These are phyloP conservation scores for Papilio polytes DNA, from an alignment of 1,140 invertebrate species.

Conservation along the genomic window DNA sequence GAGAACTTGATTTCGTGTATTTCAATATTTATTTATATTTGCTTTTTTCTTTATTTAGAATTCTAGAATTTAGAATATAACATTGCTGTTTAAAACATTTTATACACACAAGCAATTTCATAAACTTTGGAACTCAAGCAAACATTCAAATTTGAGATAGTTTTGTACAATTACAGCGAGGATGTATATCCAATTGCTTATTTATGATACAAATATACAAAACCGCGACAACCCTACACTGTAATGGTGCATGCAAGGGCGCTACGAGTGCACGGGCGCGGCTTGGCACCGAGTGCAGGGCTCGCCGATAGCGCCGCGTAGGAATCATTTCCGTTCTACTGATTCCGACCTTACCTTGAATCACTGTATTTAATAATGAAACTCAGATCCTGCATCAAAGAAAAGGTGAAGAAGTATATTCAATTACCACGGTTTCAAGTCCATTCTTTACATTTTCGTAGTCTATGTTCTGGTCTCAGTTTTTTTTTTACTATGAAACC, in stretches of 20 bases:
- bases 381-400: neutral
- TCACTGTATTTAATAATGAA: neutral
- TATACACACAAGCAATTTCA: neutral
- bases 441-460: too few species aligned
- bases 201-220: neutral
- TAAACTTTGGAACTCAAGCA: neutral
- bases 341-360: slow-evolving; percentile 13
- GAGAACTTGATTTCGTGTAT: too few species aligned
- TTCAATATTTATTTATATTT: neutral
- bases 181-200: neutral
- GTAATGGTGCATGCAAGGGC: slow-evolving; percentile 22
- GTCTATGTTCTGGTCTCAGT: too few species aligned
- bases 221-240: slow-evolving; percentile 24
- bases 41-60: neutral
- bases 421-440: too few species aligned
- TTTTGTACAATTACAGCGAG: too few species aligned
- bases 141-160: neutral
- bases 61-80: neutral
- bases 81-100: too few species aligned
- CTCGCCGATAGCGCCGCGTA: slow-evolving; percentile 28
- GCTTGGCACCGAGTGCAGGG: slow-evolving; percentile 36
- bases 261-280: slow-evolving; percentile 28
- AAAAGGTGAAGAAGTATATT: neutral
- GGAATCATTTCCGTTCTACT: slow-evolving; percentile 46
- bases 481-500: too few species aligned